Conservation (phyloP, 2,113 vertebrate genomes). For the Onychorhynchus coronatus region DNA sequence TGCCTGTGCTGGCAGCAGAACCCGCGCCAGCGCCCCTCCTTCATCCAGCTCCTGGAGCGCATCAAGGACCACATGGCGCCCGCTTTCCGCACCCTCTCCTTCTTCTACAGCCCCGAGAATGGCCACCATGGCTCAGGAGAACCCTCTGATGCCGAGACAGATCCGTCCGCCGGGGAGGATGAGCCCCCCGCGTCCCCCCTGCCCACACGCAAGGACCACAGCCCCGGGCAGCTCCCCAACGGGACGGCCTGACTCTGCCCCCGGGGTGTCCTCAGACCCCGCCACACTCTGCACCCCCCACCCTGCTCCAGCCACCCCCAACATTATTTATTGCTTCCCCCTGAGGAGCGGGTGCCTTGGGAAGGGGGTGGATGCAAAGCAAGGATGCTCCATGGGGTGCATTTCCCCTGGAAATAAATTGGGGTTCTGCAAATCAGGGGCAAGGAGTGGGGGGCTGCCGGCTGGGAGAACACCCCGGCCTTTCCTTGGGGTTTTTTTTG, state of each 20-base stretch:
- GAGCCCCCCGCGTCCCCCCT: background rate
- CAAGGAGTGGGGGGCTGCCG: too few relatives aligned
- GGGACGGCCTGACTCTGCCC: slow-evolving; percentile 37
- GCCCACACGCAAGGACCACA: background rate
- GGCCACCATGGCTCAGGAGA: background rate
- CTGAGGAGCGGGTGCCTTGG: background rate
- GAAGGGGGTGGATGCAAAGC: background rate
- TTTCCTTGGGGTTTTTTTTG: background rate
- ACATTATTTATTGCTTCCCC: slow-evolving; percentile 13
- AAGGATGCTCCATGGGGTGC: background rate
- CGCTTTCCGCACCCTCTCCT: slow-evolving; percentile 73
- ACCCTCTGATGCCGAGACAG: background rate
- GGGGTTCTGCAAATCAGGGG: background rate
- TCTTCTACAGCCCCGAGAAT: slow-evolving; percentile 69
- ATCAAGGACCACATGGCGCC: slow-evolving; percentile 68
- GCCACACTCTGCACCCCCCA: background rate
- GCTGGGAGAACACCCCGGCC: background rate
- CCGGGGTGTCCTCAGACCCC: background rate
- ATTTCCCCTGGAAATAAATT: background rate
- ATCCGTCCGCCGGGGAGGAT: background rate
- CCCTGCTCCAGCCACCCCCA: rapidly evolving
- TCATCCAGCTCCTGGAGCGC: slow-evolving; percentile 74
- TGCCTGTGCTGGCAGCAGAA: slow-evolving; percentile 79
- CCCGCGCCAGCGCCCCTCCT: slow-evolving; percentile 74
- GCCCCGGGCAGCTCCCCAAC: background rate